Evolutionary conservation across 2,797 vertebrate species (phyloP).

Genomic region (Huso huso): DNA sequence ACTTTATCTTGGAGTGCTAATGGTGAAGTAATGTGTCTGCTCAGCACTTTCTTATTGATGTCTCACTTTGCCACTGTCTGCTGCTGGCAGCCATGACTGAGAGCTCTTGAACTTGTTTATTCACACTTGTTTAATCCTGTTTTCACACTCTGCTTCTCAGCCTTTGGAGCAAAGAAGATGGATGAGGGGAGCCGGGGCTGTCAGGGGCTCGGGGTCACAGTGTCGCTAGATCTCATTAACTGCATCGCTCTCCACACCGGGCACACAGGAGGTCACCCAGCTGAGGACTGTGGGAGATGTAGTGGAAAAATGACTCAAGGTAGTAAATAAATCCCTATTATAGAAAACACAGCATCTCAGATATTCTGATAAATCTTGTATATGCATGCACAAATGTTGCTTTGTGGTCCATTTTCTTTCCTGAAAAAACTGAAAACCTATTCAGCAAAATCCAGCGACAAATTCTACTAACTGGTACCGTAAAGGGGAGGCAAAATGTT

Average conservation of each 20-base stretch:
- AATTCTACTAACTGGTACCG: no score
- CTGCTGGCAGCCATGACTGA: slow-evolving; percentile 52
- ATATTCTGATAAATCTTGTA: neutral
- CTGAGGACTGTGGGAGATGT: slow-evolving; percentile 25
- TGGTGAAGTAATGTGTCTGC: slow-evolving; percentile 41
- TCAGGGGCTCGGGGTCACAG: slow-evolving; percentile 52
- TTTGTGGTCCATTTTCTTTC: no score
- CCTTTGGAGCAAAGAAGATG: slow-evolving; percentile 56
- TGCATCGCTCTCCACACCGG: slow-evolving; percentile 55
- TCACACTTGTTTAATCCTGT: slow-evolving; percentile 72
- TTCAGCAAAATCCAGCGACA: no score
- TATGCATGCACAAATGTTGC: no score
- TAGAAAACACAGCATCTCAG: neutral
- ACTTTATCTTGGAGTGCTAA: slow-evolving; percentile 49
- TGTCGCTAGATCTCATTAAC: slow-evolving; percentile 66
- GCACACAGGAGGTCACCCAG: slow-evolving; percentile 50
- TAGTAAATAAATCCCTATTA: neutral
- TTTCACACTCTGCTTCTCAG: slow-evolving; percentile 50
- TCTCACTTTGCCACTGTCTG: slow-evolving; percentile 48
- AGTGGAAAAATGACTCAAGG: slow-evolving; percentile 25
- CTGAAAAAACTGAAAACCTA: no score
- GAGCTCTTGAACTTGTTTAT: slow-evolving; percentile 64
- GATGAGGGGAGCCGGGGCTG: slow-evolving; percentile 55
- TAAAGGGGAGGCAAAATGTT: no score
- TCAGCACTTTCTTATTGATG: slow-evolving; percentile 43